phyloP scores from a whole-genome alignment of 2,797 vertebrate species.

The Heliangelus exortis region DNA sequence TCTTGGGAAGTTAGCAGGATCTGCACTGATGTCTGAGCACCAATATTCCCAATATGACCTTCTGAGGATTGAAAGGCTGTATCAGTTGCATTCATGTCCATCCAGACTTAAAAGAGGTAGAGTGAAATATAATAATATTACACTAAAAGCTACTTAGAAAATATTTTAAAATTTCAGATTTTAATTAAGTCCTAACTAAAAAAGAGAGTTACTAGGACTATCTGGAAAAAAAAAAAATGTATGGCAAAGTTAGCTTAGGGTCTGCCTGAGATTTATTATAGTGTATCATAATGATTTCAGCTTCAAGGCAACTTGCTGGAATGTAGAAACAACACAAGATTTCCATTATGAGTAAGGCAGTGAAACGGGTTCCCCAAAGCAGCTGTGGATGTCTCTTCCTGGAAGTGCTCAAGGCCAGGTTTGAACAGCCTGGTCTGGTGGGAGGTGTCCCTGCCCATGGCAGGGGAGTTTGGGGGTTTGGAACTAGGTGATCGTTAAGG shows the following conservation, averaged over 20 bases:
- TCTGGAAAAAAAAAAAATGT: background rate
- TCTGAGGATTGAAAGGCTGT: background rate
- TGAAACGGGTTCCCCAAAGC: too few relatives aligned
- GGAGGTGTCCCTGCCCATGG: too few relatives aligned
- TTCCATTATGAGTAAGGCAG: background rate
- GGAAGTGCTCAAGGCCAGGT: too few relatives aligned
- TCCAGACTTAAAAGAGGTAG: background rate
- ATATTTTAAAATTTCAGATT: background rate
- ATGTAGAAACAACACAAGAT: background rate
- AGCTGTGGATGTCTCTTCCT: too few relatives aligned
- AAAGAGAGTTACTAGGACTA: background rate
- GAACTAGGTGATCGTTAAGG: too few relatives aligned
- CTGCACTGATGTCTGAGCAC: fast-evolving
- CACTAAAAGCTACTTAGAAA: too few relatives aligned
- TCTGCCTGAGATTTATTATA: fast-evolving
- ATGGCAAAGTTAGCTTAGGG: background rate
- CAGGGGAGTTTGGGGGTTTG: too few relatives aligned
- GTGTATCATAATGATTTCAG: background rate
- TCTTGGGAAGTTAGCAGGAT: background rate
- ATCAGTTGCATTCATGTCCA: background rate
- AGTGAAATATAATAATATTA: background rate
- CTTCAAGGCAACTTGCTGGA: background rate
- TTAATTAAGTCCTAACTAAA: background rate
- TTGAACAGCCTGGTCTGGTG: too few relatives aligned
- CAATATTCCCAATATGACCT: background rate